phyloP scores from a whole-genome alignment of 2,888 invertebrate genomes.

The Leptinotarsa juncta region DNA sequence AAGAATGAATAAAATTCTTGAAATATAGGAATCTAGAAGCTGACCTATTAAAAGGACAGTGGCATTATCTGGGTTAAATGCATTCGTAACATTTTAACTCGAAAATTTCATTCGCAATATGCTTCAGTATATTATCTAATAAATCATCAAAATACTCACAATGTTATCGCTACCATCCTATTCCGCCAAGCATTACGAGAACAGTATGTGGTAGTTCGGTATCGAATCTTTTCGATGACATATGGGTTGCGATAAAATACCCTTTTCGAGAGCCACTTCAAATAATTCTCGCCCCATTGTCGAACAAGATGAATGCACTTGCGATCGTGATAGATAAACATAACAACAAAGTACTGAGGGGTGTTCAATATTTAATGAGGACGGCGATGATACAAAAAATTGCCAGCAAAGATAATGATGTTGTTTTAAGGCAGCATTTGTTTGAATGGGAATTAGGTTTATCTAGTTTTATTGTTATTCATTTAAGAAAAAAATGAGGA shows the following conservation, averaged over 20 bases:
- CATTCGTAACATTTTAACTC: background rate
- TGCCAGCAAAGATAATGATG: background rate
- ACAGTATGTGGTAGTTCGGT: slow-evolving; percentile 36
- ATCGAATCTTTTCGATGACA: slow-evolving; percentile 47
- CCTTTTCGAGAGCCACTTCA: slow-evolving; percentile 50
- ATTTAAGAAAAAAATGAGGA: too few relatives aligned
- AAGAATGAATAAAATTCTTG: too few relatives aligned
- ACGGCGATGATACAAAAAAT: slow-evolving; percentile 8
- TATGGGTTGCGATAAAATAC: slow-evolving; percentile 54
- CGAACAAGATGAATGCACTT: slow-evolving; percentile 48
- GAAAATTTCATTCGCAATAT: background rate
- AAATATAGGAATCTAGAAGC: too few relatives aligned
- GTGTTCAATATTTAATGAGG: slow-evolving; percentile 32
- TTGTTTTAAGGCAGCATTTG: too few relatives aligned
- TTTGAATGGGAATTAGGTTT: too few relatives aligned
- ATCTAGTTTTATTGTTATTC: too few relatives aligned
- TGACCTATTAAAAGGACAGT: too few relatives aligned
- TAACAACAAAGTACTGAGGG: slow-evolving; percentile 38
- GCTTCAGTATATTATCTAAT: slow-evolving; percentile 18
- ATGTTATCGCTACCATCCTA: slow-evolving; percentile 35
- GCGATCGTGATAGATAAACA: slow-evolving; percentile 58
- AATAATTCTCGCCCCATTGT: slow-evolving; percentile 47
- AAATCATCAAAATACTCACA: slow-evolving; percentile 23
- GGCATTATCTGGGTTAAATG: too few relatives aligned
- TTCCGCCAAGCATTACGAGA: slow-evolving; percentile 27